These are phyloP conservation scores for Neosilurus hyrtlii DNA, from an alignment of 2,797 vertebrate species.

Conservation along the genomic window DNA sequence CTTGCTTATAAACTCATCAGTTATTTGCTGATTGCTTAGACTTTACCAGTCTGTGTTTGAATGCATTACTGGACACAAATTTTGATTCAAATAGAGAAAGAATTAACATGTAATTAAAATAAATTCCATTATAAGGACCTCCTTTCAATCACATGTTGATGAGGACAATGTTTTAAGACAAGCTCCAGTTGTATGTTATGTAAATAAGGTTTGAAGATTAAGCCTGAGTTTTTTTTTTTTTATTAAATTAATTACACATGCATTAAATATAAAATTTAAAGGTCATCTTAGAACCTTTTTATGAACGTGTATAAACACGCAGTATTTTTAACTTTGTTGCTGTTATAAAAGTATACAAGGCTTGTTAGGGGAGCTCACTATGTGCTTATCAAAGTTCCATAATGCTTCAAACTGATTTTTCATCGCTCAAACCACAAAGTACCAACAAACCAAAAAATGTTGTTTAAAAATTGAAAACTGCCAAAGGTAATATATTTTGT, in stretches of 20 bases:
- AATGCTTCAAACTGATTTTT: too few species aligned
- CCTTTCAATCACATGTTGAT: conserved; percentile 65
- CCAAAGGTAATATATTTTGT: too few species aligned
- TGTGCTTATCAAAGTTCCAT: too few species aligned
- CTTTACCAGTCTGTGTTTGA: conserved; percentile 10
- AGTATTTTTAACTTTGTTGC: not conserved
- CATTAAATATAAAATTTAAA: conserved; percentile 66
- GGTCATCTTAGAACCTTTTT: conserved; percentile 14
- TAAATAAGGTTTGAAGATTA: conserved; percentile 51
- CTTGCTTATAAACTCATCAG: conserved; percentile 36
- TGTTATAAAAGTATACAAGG: not conserved
- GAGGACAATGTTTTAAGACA: conserved; percentile 54
- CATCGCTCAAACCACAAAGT: too few species aligned
- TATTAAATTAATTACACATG: conserved; percentile 72
- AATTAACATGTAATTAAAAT: conserved; percentile 68
- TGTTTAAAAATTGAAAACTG: too few species aligned
- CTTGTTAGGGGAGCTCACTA: not conserved
- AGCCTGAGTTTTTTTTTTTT: conserved; percentile 55
- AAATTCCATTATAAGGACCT: conserved; percentile 70
- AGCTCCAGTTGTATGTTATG: conserved; percentile 41
- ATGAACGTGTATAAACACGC: not conserved
- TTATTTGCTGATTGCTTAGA: conserved; percentile 48
- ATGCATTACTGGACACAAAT: conserved; percentile 30
- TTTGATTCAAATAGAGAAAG: conserved; percentile 44
- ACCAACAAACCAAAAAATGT: too few species aligned